Percentiles rank a stretch among this genome's conserved stretches.
These are phyloP conservation scores for Chionis minor DNA, from an alignment of 2,113 vertebrate species.

Conservation along the genomic window DNA sequence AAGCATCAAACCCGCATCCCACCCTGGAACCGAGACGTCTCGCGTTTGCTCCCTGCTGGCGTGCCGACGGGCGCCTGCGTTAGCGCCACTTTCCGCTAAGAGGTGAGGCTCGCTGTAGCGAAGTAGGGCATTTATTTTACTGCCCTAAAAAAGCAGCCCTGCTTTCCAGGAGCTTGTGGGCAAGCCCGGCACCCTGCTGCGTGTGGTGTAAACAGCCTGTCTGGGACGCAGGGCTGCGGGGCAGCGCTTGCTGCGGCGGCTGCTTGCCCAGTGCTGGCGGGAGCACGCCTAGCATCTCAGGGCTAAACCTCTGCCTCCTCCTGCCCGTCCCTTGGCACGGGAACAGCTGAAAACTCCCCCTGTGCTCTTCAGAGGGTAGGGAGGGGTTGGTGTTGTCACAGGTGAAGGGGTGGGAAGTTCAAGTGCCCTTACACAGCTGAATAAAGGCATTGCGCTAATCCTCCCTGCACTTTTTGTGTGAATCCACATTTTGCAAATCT, in stretches of 20 bases:
- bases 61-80: accelerated
- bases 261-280: accelerated
- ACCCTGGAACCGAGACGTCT: neutral
- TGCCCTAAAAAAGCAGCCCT: neutral
- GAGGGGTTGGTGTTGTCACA: neutral
- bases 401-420: neutral
- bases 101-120: neutral
- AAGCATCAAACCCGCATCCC: neutral
- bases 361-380: neutral
- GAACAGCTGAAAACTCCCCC: neutral
- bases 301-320: neutral
- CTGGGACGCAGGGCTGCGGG: neutral
- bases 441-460: neutral
- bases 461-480: neutral
- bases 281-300: accelerated
- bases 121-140: neutral
- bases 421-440: neutral
- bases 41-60: accelerated
- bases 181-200: neutral
- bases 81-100: neutral
- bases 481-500: neutral
- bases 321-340: neutral
- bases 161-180: neutral
- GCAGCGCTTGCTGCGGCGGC: neutral
- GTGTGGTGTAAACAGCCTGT: neutral